A percentile compares a stretch with the other conserved stretches of the same genome.
Conservation (phyloP, 1,140 invertebrate species). For the Cecropterus lyciades region DNA sequence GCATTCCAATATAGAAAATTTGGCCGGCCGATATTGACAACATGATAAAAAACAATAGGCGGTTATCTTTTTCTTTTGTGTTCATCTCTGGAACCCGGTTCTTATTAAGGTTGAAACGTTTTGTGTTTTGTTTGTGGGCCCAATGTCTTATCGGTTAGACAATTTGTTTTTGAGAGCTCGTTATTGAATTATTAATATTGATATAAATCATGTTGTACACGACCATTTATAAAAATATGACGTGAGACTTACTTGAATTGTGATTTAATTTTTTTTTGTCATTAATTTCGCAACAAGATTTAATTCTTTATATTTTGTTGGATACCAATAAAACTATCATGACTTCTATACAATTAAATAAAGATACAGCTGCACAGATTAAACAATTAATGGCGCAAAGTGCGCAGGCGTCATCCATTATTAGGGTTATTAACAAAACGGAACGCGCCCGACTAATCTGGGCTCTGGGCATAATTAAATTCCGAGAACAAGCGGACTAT, state of each 20-base stretch:
- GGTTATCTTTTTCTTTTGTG: conserved; percentile 83
- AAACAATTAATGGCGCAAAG: conserved; percentile 54
- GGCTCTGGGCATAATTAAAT: conserved; percentile 77
- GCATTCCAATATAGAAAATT: conserved; percentile 84
- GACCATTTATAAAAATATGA: conserved; percentile 24
- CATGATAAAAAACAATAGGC: conserved; percentile 82
- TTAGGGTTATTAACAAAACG: conserved; percentile 80
- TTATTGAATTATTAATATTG: conserved; percentile 79
- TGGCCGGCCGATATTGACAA: conserved; percentile 84
- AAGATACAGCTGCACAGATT: conserved; percentile 11
- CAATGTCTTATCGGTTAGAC: conserved; percentile 76
- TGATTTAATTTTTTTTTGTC: neutral
- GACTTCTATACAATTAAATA: no score
- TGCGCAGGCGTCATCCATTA: conserved; percentile 69
- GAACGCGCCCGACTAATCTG: conserved; percentile 75
- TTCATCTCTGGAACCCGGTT: conserved; percentile 77
- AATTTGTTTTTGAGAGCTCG: conserved; percentile 80
- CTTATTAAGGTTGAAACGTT: conserved; percentile 75
- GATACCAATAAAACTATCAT: no score
- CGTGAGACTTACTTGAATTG: conserved; percentile 1
- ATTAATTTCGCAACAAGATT: no score
- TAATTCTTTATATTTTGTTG: no score
- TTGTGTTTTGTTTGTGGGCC: conserved; percentile 71
- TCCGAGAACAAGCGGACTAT: conserved; percentile 80
- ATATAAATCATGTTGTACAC: conserved; percentile 46